phyloP scores from a whole-genome alignment of 2,113 vertebrate genomes.

The Sander vitreus region DNA sequence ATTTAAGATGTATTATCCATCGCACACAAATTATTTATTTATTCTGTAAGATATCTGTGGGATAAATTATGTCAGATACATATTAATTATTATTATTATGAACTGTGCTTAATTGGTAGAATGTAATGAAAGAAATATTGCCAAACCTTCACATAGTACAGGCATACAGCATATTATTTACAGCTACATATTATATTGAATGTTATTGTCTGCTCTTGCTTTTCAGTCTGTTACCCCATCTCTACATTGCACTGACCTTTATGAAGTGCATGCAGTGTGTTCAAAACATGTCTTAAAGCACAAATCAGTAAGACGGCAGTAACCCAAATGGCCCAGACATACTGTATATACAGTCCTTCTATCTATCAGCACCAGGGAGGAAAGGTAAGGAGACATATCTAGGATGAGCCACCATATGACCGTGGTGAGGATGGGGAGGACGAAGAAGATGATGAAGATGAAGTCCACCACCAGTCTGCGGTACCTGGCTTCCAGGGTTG shows the following conservation, averaged over 20 bases:
- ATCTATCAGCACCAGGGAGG: slow-evolving; percentile 77
- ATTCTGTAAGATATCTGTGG: slow-evolving; percentile 29
- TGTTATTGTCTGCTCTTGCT: slow-evolving; percentile 17
- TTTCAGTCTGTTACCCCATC: slow-evolving; percentile 1
- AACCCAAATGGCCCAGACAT: slow-evolving; percentile 48
- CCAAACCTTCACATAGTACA: slow-evolving; percentile 47
- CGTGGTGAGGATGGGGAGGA: slow-evolving; percentile 76
- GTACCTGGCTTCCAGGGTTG: slow-evolving; percentile 94
- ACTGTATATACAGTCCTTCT: slow-evolving; percentile 64
- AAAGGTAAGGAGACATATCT: slow-evolving; percentile 82
- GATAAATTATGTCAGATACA: slow-evolving; percentile 49
- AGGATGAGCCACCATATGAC: slow-evolving; percentile 80
- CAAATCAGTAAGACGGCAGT: slow-evolving; percentile 31
- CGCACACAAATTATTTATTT: slow-evolving; percentile 18
- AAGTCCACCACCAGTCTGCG: slow-evolving; percentile 75
- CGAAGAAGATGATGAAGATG: slow-evolving; percentile 82
- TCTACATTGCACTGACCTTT: slow-evolving; percentile 32
- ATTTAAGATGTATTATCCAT: slow-evolving; percentile 28
- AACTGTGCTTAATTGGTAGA: slow-evolving; percentile 12
- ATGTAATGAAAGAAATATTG: slow-evolving; percentile 43
- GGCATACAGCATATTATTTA: slow-evolving; percentile 44
- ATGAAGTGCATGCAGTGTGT: slow-evolving; percentile 33
- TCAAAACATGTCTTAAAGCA: slow-evolving; percentile 39
- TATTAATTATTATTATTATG: slow-evolving; percentile 34
- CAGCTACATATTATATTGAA: slow-evolving; percentile 25